Evolutionary conservation across 2,888 invertebrate species (phyloP).

Genomic region (Halocaridina rubra): DNA sequence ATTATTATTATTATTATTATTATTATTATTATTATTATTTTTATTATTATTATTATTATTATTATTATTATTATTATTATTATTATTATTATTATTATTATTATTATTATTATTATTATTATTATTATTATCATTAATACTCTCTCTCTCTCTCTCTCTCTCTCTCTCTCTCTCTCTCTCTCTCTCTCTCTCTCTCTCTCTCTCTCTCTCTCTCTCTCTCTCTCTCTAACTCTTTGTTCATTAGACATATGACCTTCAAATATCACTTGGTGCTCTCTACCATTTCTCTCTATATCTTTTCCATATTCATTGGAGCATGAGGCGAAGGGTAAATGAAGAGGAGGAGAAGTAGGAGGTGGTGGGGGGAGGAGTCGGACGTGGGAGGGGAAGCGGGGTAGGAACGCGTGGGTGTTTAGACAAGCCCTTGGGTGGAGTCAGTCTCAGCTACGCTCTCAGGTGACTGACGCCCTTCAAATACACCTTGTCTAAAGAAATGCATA

Average conservation of each 20-base stretch:
- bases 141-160: background rate
- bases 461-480: too few relatives aligned
- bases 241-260: too few relatives aligned
- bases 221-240: background rate
- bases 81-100: background rate
- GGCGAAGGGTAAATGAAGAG: too few relatives aligned
- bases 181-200: conserved; percentile 7
- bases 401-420: too few relatives aligned
- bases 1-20: background rate
- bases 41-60: background rate
- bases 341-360: too few relatives aligned
- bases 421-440: too few relatives aligned
- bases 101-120: background rate
- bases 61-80: background rate
- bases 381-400: too few relatives aligned
- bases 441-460: too few relatives aligned
- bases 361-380: too few relatives aligned
- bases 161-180: background rate
- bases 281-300: background rate
- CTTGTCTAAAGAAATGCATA: too few relatives aligned
- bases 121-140: background rate
- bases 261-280: too few relatives aligned
- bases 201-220: background rate
- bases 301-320: background rate
- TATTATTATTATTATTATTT: background rate